Conservation (phyloP, 1,140 invertebrate species). For the Drosophila sproati region DNA sequence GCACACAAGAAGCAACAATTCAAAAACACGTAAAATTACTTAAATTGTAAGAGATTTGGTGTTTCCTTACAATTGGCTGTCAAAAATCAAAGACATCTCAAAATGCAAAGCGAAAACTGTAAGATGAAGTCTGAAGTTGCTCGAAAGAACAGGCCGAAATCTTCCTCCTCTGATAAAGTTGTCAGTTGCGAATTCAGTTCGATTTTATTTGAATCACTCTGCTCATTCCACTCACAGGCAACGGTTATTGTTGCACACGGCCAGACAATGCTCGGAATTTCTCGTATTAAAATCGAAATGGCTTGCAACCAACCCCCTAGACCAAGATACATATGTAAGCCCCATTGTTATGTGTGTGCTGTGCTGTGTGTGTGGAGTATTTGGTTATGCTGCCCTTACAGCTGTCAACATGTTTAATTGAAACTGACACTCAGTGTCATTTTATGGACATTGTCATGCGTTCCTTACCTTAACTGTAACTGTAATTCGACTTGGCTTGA, state of each 20-base stretch:
- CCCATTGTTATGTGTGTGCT: background rate
- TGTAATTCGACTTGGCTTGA: slow-evolving; percentile 72
- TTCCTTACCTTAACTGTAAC: slow-evolving; percentile 62
- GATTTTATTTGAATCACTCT: slow-evolving; percentile 5
- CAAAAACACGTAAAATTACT: slow-evolving; percentile 72
- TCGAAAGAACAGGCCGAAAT: slow-evolving; percentile 31
- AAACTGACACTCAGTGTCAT: slow-evolving; percentile 84
- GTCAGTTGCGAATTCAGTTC: slow-evolving; percentile 51
- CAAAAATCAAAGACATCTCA: slow-evolving; percentile 49
- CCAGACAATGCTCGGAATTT: slow-evolving; percentile 75
- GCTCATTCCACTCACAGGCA: slow-evolving; percentile 7
- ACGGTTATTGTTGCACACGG: slow-evolving; percentile 50
- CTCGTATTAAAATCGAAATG: slow-evolving; percentile 80
- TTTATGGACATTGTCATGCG: slow-evolving; percentile 81
- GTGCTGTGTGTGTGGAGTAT: slow-evolving; percentile 16
- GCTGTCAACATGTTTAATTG: slow-evolving; percentile 84
- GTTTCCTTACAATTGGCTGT: slow-evolving; percentile 44
- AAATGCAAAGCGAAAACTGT: slow-evolving; percentile 24
- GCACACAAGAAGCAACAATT: background rate
- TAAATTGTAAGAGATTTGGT: slow-evolving; percentile 49
- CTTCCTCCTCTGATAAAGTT: slow-evolving; percentile 59
- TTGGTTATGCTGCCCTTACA: slow-evolving; percentile 65
- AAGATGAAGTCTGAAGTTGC: slow-evolving; percentile 12
- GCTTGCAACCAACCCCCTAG: slow-evolving; percentile 38
- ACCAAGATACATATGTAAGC: background rate